Conservation (phyloP, 2,888 invertebrate species). For the Agelastica alni region DNA sequence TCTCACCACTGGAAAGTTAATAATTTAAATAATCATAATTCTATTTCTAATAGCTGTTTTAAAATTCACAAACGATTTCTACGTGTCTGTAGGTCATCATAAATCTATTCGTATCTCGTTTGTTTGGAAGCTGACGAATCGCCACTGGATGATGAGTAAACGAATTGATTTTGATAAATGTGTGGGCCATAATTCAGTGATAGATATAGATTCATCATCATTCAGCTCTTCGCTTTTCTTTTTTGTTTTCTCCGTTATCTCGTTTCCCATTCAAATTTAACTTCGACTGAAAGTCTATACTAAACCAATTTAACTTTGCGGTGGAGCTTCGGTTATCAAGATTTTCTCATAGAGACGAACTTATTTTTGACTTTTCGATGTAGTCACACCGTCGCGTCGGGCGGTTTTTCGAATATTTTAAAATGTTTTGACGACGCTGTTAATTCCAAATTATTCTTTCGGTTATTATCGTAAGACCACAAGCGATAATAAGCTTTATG, state of each 20-base stretch:
- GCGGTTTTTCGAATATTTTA: slow-evolving; percentile 9
- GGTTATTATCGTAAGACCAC: not conserved
- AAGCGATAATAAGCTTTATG: not conserved
- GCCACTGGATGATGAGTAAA: slow-evolving; percentile 39
- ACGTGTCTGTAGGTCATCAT: slow-evolving; percentile 24
- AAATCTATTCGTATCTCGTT: slow-evolving; percentile 36
- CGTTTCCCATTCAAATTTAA: slow-evolving; percentile 34
- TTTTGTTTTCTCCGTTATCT: slow-evolving; percentile 31
- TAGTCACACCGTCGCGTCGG: too few relatives aligned
- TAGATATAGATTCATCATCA: slow-evolving; percentile 38
- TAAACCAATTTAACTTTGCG: slow-evolving; percentile 40
- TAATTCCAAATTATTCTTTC: not conserved
- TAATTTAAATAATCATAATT: too few relatives aligned
- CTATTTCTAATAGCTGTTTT: too few relatives aligned
- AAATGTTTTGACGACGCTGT: slow-evolving; percentile 6
- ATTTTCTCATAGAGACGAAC: slow-evolving; percentile 28
- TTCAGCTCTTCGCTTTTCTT: slow-evolving; percentile 34
- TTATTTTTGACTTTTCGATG: slow-evolving; percentile 26
- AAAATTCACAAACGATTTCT: slow-evolving; percentile 16
- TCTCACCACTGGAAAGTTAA: too few relatives aligned
- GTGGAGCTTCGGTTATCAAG: slow-evolving; percentile 33
- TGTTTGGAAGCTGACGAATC: slow-evolving; percentile 43
- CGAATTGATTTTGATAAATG: slow-evolving; percentile 45
- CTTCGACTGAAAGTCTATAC: slow-evolving; percentile 33
- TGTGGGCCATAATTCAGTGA: slow-evolving; percentile 40